Evolutionary conservation across 2,888 invertebrate species (phyloP), one percentile per base, ranked within the genome.

Genomic region (Tetramorium bicarinatum): DNA sequence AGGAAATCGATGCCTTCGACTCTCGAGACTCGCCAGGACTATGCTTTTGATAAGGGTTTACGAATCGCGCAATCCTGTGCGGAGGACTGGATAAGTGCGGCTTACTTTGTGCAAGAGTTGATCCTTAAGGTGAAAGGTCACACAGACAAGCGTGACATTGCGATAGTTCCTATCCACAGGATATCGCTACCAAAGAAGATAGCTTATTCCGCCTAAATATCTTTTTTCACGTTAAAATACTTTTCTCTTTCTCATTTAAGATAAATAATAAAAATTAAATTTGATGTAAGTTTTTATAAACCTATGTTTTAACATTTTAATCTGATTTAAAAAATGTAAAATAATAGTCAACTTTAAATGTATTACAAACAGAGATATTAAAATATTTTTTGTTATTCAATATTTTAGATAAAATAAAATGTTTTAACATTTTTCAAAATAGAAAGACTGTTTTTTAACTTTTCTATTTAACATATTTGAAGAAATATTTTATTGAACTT

Each of bases 1-100:
- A 69, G 67, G 80, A 74, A 86, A 85, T 90, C 82, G 87, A 67
- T 80, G 83, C 85, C 87, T 82, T 86, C 71, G 67, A 69, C 79
- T 66, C 56, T 82, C 83, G 69, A 80, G 75, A 85, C 79, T 88
- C 54, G 34, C 69, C 34, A 62, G 85, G 85, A 71, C 85, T 85
- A 47, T 81, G 82, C 84, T 69, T 91, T 88, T 91, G 90, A 91
- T 90, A 91, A 91, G 90, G 90, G 89, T 90, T 85, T 64, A 86
- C 83, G 87, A 83, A 82, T 87, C 82, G 83, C 79, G 81, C 75
- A 74, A 89, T 87, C 80, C 82, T 84, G 74, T 74, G 64, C 84
- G 44, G 56, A 84, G 66, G 52, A 83, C 88, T 86, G 88, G 75
- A 89, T 41, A 64, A 84, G 56, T 80, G 54, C 29, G 72, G 75